Conservation (phyloP, 2,113 vertebrate genomes). For the Eleginops maclovinus region DNA sequence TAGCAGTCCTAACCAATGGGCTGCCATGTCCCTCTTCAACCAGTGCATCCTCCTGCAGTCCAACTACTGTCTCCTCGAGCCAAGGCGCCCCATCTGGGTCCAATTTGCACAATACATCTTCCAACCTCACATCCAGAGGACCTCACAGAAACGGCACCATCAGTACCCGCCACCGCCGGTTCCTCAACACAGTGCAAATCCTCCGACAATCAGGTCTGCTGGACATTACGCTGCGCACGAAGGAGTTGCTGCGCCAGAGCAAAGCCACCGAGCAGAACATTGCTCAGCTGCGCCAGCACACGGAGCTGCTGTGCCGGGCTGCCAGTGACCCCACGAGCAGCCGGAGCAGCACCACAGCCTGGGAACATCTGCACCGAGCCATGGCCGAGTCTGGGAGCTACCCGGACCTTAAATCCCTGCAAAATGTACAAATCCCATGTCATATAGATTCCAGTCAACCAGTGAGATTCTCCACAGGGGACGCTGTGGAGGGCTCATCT, state of each 20-base stretch:
- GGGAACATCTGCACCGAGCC: constrained; percentile 62
- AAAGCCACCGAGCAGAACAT: constrained; percentile 71
- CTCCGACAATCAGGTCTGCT: constrained; percentile 80
- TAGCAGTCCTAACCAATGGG: neutral
- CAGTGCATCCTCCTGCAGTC: constrained; percentile 23
- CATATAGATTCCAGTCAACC: constrained; percentile 8
- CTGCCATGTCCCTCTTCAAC: constrained; percentile 27
- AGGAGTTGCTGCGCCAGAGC: constrained; percentile 81
- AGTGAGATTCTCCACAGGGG: constrained; percentile 11
- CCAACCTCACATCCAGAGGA: constrained; percentile 29
- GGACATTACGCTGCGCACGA: constrained; percentile 80
- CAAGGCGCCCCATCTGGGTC: constrained; percentile 50
- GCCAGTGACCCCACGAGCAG: constrained; percentile 32
- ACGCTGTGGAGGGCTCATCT: constrained; percentile 17
- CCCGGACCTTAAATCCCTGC: constrained; percentile 53
- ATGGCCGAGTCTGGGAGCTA: constrained; percentile 79
- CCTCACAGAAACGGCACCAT: constrained; percentile 14
- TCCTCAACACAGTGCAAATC: constrained; percentile 81
- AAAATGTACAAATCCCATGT: neutral
- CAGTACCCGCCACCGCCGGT: constrained; percentile 66
- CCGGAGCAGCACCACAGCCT: constrained; percentile 20
- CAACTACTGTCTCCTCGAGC: constrained; percentile 21
- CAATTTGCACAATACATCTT: constrained; percentile 33
- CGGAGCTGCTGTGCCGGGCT: constrained; percentile 76
- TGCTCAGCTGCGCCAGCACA: constrained; percentile 76